A percentile compares a stretch with the other conserved stretches of the same genome.
These are phyloP conservation scores for Trichosurus vulpecula DNA, from an alignment of 2,797 vertebrate species.

Conservation along the genomic window DNA sequence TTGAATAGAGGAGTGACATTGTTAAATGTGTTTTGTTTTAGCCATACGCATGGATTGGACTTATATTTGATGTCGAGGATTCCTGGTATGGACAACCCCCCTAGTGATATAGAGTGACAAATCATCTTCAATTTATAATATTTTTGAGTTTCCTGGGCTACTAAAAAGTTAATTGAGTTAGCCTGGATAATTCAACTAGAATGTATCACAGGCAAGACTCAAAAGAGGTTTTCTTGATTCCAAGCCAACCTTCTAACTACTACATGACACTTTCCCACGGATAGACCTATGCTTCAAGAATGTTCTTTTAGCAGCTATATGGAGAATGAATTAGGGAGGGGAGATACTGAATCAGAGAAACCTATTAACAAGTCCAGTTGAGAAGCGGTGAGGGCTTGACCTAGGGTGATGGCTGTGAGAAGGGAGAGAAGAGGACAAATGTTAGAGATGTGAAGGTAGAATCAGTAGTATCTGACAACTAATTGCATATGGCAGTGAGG, in stretches of 20 bases:
- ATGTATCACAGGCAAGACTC: not conserved
- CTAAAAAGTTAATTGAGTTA: not conserved
- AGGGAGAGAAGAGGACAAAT: not conserved
- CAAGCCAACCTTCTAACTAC: not conserved
- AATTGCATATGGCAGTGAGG: not conserved
- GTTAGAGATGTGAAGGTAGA: slow-evolving; percentile 41
- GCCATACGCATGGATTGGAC: not conserved
- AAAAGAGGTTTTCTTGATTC: not conserved
- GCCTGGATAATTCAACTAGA: not conserved
- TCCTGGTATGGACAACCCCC: not conserved
- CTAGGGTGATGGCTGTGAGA: not conserved
- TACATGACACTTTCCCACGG: not conserved
- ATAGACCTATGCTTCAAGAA: slow-evolving; percentile 32
- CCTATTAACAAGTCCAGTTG: slow-evolving; percentile 8
- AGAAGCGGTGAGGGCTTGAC: not conserved
- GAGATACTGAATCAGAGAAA: not conserved
- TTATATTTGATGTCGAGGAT: not conserved
- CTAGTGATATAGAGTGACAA: not conserved
- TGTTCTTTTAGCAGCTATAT: slow-evolving; percentile 25
- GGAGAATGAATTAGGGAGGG: not conserved
- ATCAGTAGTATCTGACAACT: slow-evolving; percentile 16
- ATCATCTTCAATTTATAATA: not conserved
- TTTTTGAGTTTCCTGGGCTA: not conserved
- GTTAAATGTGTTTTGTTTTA: slow-evolving; percentile 10
- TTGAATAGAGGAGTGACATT: not conserved